A percentile compares a stretch with the other conserved stretches of the same genome.
Evolutionary conservation across 1,140 invertebrate species (phyloP).

Genomic region (Panagrolaimus sp.): DNA sequence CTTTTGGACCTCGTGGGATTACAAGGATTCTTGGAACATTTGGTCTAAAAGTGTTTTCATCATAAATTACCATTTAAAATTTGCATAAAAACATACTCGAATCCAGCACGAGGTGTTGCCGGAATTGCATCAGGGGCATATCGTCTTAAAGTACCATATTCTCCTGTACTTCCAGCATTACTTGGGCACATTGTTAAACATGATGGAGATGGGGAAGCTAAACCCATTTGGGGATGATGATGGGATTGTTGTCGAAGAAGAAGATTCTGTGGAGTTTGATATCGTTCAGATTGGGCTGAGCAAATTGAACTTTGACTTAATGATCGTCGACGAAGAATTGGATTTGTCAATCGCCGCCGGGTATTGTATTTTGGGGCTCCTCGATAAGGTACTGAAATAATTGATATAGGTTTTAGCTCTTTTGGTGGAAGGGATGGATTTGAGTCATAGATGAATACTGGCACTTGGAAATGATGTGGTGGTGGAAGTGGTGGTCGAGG

Average conservation of each 20-base stretch:
- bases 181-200: conserved; percentile 49
- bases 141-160: conserved; percentile 54
- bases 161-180: conserved; percentile 45
- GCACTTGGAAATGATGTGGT: background rate
- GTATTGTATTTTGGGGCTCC: conserved; percentile 89
- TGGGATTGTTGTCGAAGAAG: conserved; percentile 23
- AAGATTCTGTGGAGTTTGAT: conserved; percentile 46
- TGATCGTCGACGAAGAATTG: conserved; percentile 60
- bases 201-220: conserved; percentile 36
- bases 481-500: no score
- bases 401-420: conserved; percentile 22
- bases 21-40: conserved; percentile 79
- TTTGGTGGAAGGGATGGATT: background rate
- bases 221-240: conserved; percentile 48
- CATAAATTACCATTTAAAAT: conserved; percentile 9
- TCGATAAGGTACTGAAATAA: conserved; percentile 81
- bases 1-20: conserved; percentile 84
- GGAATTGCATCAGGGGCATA: conserved; percentile 44
- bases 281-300: conserved; percentile 43
- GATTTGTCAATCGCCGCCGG: conserved; percentile 66
- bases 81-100: conserved; percentile 40
- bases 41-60: conserved; percentile 61
- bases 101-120: conserved; percentile 33
- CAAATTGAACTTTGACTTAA: conserved; percentile 61
- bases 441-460: background rate